Evolutionary conservation across 2,797 vertebrate genomes (phyloP), one percentile per base, ranked within the genome.

Genomic region (Arrhamphus sclerolepis): DNA sequence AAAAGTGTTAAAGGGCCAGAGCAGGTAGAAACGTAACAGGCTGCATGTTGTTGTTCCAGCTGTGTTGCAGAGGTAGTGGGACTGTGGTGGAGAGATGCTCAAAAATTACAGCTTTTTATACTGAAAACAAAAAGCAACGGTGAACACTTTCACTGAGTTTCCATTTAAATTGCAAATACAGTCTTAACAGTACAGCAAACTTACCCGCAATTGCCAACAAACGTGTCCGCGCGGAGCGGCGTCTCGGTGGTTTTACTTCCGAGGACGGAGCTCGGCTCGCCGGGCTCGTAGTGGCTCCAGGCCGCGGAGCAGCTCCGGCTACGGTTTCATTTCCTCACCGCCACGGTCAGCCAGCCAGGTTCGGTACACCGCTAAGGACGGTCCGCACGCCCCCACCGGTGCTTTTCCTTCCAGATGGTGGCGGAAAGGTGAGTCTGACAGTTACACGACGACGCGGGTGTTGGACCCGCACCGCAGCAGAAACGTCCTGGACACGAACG

Each of bases 301-400:
- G 46, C 66, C 53, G 26, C 47, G 40, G 9, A 21, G 47, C 3
- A 58, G 62, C 64, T 69, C 39, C 2, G 6, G 24, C 2, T 19
- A 40, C 55, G 39, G 44, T 21, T 67, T 59, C 51, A 67, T 67
- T 62, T 80, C 79, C 73, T 50, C 55, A 17, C 52, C 53, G 56
- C 65, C 49, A 18, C 50, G n/a, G 51, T 76, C 68, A 70, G 31
- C 31, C 31, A 34, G 31, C 31, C 24, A 51, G 78, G n/a, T n/a
- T n/a, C n/a, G n/a, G n/a, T n/a, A n/a, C n/a, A n/a, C 51, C 7
- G 79, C 71, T 80, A 80, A 49, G 72, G 55, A 7, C 62, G 75
- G 26, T 9, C 53, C 21, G 18, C 44, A 29, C 46, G 18, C 42
- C 74, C 51, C 74, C 51, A 47, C 26, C 66, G 26, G 63, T 17